Base-by-base conservation (phyloP, 2,888 invertebrate genomes). In the Agrotis exclamationis region DNA sequence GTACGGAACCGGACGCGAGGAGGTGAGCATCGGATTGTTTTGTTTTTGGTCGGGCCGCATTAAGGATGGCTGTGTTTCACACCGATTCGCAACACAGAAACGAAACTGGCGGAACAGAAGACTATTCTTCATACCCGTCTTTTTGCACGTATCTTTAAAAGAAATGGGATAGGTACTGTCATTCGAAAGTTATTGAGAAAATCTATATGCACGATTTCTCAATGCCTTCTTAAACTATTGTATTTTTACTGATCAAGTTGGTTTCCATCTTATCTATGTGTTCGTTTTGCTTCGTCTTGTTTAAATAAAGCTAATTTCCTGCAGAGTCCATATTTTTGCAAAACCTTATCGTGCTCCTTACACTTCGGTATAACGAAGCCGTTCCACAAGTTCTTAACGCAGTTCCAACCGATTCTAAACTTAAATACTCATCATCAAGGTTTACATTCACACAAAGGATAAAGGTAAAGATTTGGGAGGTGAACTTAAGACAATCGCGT, bases 1-100 rank as follows among this genome's bases (percentile, higher is more conserved):
- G 93, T 93, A 93, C 92, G 92, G 92, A 93, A 94, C 95, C 95
- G 95, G 95, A 95, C 95, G 94, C 92, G 88, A 90, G 93, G 94
- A 94, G 94, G 95, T 94, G 94, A 93, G 93, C 94, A 92, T 94
- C 93, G 94, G 93, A 95, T 95, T 95, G 95, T 95, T 95, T 96
- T 95, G 95, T 95, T 95, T 95, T 94, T 92, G 93, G 90, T 89
- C 88, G 92, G 90, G 86, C 91, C 91, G 93, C 92, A 92, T 94
- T 94, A 94, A 91, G 88, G 82, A 86, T 78, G 91, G 87, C 80
- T 74, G 83, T 53, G 54, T 48, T 74, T 88, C 68, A 92, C 91
- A 93, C 93, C 90, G 92, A 66, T 44, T 18, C 56, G 85, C 78
- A 85, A 86, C 53, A 53, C 2, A 24, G 16, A n/a, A 33, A 44